Percentiles rank a stretch among this genome's conserved stretches.
phyloP scores from a whole-genome alignment of 2,888 invertebrate species.

The Polyommatus icarus region DNA sequence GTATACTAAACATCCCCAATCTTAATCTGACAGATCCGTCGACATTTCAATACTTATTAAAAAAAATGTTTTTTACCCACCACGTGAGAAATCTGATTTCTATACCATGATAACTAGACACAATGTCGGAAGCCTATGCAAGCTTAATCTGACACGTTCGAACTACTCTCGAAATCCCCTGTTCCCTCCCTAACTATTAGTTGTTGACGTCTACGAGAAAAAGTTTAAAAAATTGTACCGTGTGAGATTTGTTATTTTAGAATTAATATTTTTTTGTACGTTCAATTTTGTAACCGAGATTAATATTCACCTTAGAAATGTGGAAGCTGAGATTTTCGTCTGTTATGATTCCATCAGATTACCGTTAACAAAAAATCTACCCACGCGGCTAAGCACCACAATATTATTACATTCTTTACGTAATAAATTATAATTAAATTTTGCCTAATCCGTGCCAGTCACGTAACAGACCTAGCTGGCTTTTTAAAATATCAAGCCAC shows the following conservation, averaged over 20 bases:
- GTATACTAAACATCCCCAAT: too few relatives aligned
- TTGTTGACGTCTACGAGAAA: too few relatives aligned
- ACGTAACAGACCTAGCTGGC: background rate
- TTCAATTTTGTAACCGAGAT: background rate
- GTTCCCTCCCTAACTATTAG: too few relatives aligned
- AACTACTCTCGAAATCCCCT: too few relatives aligned
- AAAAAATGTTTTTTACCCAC: too few relatives aligned
- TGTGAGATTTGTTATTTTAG: background rate
- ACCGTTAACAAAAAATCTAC: constrained; percentile 14
- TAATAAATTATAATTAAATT: constrained; percentile 5
- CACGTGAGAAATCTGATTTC: too few relatives aligned
- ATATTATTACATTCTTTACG: constrained; percentile 13
- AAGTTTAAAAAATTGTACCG: background rate
- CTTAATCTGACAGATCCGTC: too few relatives aligned
- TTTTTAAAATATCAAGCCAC: too few relatives aligned
- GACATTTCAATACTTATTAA: too few relatives aligned
- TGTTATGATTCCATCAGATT: constrained; percentile 31
- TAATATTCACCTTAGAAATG: constrained; percentile 20
- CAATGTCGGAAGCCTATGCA: too few relatives aligned
- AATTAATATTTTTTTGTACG: background rate
- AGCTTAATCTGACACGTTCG: too few relatives aligned
- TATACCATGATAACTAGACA: too few relatives aligned
- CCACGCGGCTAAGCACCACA: background rate
- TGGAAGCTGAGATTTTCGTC: constrained; percentile 12
- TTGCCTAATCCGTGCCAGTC: background rate